phyloP scores from a whole-genome alignment of 2,797 vertebrate genomes.

The Gallirallus australis region DNA sequence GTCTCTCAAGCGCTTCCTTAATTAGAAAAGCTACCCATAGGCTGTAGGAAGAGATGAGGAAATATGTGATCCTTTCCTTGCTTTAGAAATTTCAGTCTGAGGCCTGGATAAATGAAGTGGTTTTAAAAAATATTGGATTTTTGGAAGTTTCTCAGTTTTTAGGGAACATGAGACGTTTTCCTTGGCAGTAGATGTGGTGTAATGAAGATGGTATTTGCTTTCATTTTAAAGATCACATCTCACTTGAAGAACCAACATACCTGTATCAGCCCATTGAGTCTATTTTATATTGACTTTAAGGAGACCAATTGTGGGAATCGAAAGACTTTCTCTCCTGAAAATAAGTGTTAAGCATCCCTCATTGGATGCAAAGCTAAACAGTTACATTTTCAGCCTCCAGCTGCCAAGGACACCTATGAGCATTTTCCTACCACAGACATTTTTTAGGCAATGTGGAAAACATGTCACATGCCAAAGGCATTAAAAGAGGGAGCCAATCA shows the following conservation, averaged over 20 bases:
- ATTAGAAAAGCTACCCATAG: not conserved
- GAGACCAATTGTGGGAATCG: not conserved
- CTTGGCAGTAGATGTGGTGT: not conserved
- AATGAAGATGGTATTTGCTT: not conserved
- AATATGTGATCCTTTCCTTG: not conserved
- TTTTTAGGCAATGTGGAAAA: constrained; percentile 60
- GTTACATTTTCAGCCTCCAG: constrained; percentile 15
- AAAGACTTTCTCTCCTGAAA: not conserved
- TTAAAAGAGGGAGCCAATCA: constrained; percentile 56
- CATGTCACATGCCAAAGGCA: constrained; percentile 60
- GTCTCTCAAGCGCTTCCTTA: not conserved
- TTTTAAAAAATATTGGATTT: not conserved
- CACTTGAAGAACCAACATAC: not conserved
- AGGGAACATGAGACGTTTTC: not conserved
- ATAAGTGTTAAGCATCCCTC: not conserved
- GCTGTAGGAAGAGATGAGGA: not conserved
- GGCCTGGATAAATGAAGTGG: not conserved
- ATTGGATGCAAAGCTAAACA: not conserved
- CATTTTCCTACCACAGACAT: constrained; percentile 64
- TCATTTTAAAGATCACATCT: not conserved
- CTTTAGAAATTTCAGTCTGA: constrained; percentile 8
- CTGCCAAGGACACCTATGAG: constrained; percentile 52
- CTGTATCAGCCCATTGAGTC: not conserved
- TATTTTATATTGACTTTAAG: not conserved
- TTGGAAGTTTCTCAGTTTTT: not conserved